Evolutionary conservation across 1,140 invertebrate genomes (phyloP).

Genomic region (Tyrophagus putrescentiae): DNA sequence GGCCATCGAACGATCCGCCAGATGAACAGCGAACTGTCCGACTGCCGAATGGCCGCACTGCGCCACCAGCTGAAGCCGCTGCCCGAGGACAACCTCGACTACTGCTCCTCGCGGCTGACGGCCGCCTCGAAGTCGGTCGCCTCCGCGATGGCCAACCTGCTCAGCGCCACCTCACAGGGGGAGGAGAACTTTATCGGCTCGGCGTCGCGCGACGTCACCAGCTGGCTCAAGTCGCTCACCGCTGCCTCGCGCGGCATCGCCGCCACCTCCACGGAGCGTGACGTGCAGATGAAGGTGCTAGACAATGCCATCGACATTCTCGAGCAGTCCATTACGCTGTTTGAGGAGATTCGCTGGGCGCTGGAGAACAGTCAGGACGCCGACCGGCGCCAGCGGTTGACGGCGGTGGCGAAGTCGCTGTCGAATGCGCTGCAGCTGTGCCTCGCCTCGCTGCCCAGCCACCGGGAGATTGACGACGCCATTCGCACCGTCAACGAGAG

Average conservation of each 20-base stretch:
- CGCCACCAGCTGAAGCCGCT: slow-evolving; percentile 55
- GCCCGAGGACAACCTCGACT: slow-evolving; percentile 70
- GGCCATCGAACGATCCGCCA: slow-evolving; percentile 61
- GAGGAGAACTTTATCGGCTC: slow-evolving; percentile 68
- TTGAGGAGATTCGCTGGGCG: slow-evolving; percentile 57
- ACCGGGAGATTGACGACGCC: slow-evolving; percentile 71
- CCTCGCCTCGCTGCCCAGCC: slow-evolving; percentile 68
- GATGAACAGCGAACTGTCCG: slow-evolving; percentile 62
- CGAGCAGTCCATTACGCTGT: slow-evolving; percentile 51
- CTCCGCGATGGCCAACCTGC: slow-evolving; percentile 55
- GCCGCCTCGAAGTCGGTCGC: slow-evolving; percentile 49
- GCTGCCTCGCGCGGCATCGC: slow-evolving; percentile 54
- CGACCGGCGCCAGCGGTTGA: slow-evolving; percentile 44
- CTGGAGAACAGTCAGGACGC: slow-evolving; percentile 45
- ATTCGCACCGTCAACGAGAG: slow-evolving; percentile 62
- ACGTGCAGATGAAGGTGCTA: slow-evolving; percentile 48
- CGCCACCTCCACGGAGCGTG: slow-evolving; percentile 47
- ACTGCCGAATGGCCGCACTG: slow-evolving; percentile 56
- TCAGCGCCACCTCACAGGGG: slow-evolving; percentile 66
- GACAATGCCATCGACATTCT: slow-evolving; percentile 62
- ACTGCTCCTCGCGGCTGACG: slow-evolving; percentile 52
- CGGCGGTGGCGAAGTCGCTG: slow-evolving; percentile 38
- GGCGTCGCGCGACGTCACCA: slow-evolving; percentile 61
- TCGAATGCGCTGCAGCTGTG: slow-evolving; percentile 40
- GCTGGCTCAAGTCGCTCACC: slow-evolving; percentile 52